Evolutionary conservation across 2,797 vertebrate genomes (phyloP).

Genomic region (Manis crassicaudata): DNA sequence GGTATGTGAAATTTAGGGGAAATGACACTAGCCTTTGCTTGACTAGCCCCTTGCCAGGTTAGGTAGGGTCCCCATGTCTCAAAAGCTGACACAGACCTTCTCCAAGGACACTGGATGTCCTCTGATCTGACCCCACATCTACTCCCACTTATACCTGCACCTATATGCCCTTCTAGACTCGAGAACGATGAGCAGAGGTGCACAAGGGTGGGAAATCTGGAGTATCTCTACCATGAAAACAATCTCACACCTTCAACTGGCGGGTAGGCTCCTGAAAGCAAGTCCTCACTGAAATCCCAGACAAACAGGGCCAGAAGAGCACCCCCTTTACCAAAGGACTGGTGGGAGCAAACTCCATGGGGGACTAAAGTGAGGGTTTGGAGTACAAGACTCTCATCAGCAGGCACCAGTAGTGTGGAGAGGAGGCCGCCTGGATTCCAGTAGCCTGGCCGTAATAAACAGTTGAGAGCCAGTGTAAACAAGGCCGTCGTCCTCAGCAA

Average conservation of each 20-base stretch:
- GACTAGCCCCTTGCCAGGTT: background rate
- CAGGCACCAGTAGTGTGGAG: background rate
- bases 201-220: background rate
- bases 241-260: background rate
- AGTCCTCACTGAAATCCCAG: conserved; percentile 5
- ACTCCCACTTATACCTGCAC: background rate
- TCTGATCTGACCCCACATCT: background rate
- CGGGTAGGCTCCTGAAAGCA: background rate
- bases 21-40: background rate
- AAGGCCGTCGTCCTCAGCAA: conserved; percentile 4
- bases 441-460: background rate
- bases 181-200: background rate
- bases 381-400: background rate
- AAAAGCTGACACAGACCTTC: background rate
- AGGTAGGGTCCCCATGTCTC: background rate
- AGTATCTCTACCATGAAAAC: background rate
- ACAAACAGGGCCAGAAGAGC: background rate
- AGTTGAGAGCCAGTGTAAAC: conserved; percentile 48
- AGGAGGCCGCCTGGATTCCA: conserved; percentile 9
- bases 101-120: background rate
- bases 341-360: background rate
- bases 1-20: background rate
- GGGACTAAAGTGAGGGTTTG: background rate
- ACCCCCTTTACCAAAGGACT: background rate
- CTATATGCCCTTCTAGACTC: background rate